A percentile compares a stretch with the other conserved stretches of the same genome.
phyloP scores from a whole-genome alignment of 2,797 vertebrate species.

The Myotis findleyi region DNA sequence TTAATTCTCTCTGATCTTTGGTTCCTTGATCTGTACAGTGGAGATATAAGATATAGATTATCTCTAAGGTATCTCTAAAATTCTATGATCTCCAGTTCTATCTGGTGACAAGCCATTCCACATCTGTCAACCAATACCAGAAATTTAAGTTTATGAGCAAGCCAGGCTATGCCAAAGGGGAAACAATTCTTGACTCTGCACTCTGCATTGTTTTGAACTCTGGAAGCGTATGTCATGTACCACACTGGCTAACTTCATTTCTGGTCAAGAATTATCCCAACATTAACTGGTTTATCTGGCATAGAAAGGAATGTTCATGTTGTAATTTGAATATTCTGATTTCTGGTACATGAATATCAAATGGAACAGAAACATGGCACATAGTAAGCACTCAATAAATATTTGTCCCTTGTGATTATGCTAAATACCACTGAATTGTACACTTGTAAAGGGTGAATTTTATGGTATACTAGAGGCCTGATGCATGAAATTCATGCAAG shows the following conservation, averaged over 20 bases:
- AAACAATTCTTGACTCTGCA: neutral
- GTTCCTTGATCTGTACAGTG: neutral
- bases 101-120: neutral
- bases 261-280: constrained; percentile 2
- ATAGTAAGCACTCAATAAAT: neutral
- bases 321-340: constrained; percentile 30
- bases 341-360: neutral
- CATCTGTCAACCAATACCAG: neutral
- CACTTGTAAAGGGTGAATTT: neutral
- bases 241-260: neutral
- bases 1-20: constrained; percentile 12
- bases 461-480: neutral
- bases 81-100: neutral
- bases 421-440: constrained; percentile 12
- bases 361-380: neutral
- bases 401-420: neutral
- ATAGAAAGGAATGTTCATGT: neutral
- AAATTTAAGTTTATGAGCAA: neutral
- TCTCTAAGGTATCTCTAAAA: neutral
- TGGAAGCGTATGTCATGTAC: constrained; percentile 24
- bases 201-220: neutral
- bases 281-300: neutral
- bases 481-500: no score
- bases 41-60: neutral
- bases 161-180: neutral